phyloP scores from a whole-genome alignment of 2,797 vertebrate species.

The Schizothorax lantsangensis region DNA sequence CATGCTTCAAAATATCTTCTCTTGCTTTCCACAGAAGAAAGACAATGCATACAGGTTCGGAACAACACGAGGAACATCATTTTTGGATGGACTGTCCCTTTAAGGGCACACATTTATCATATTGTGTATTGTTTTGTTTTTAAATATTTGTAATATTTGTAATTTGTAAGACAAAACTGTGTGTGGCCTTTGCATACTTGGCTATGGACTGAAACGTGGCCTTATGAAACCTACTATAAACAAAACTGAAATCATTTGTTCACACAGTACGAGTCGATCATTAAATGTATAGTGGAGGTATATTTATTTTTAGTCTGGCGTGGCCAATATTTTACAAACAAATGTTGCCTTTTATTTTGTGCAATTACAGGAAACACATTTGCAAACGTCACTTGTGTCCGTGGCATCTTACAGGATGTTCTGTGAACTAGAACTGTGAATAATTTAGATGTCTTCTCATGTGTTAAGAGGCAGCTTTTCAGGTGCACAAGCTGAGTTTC shows the following conservation, averaged over 20 bases:
- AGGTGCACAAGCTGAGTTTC: not conserved
- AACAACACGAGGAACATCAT: not conserved
- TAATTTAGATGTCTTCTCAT: conserved; percentile 12
- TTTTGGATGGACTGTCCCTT: not conserved
- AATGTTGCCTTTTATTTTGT: conserved; percentile 38
- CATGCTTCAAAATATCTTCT: not conserved
- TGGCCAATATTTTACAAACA: not conserved
- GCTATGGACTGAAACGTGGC: not conserved
- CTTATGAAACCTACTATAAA: conserved; percentile 1
- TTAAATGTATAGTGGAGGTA: conserved; percentile 4
- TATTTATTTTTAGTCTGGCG: conserved; percentile 7
- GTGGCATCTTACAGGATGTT: conserved; percentile 15
- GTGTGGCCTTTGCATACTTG: conserved; percentile 43
- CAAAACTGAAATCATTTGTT: not conserved
- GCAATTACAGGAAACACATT: conserved; percentile 11
- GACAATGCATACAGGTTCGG: not conserved
- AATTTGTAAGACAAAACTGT: conserved; percentile 5
- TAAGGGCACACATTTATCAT: not conserved
- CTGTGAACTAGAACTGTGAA: conserved; percentile 39
- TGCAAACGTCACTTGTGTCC: not conserved
- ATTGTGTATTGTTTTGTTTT: not conserved
- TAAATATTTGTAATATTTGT: conserved; percentile 15
- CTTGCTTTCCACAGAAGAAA: not conserved
- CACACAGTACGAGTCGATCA: not conserved
- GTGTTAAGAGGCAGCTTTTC: conserved; percentile 29